Evolutionary conservation across 2,797 vertebrate genomes (phyloP).

Genomic region (Mus caroli): DNA sequence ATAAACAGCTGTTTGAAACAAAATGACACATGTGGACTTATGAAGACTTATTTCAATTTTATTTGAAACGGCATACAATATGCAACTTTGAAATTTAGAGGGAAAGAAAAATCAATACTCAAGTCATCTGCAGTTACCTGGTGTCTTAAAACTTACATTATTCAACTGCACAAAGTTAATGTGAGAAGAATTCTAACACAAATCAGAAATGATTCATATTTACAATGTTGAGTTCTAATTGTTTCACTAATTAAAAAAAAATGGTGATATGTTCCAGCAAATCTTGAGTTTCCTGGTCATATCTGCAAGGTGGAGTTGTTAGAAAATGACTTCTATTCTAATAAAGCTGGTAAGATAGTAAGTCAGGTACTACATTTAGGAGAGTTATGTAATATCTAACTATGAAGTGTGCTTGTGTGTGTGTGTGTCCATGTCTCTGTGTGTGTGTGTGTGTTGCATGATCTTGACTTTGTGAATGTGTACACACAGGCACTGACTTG

Average conservation of each 20-base stretch:
- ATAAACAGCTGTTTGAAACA: slow-evolving; percentile 47
- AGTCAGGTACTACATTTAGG: not conserved
- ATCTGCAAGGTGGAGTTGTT: not conserved
- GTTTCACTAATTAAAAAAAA: not conserved
- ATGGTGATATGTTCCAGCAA: not conserved
- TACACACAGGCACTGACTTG: no score
- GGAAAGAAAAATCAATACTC: slow-evolving; percentile 15
- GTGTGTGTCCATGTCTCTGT: not conserved
- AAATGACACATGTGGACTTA: slow-evolving; percentile 54
- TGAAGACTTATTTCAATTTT: slow-evolving; percentile 73
- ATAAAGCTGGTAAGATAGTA: not conserved
- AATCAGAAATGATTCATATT: not conserved
- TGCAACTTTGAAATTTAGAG: slow-evolving; percentile 64
- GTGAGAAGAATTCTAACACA: not conserved
- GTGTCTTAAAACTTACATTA: slow-evolving; percentile 37
- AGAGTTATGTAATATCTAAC: slow-evolving; percentile 27
- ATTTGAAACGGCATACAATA: slow-evolving; percentile 66
- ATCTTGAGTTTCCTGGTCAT: not conserved
- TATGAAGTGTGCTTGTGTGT: not conserved
- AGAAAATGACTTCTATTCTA: not conserved
- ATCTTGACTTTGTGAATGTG: not conserved
- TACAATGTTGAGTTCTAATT: slow-evolving; percentile 18
- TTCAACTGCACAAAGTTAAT: slow-evolving; percentile 15
- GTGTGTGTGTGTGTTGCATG: not conserved
- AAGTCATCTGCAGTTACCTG: slow-evolving; percentile 11